Base-by-base conservation (phyloP, 2,888 invertebrate genomes). In the Phaedon cochleariae region DNA sequence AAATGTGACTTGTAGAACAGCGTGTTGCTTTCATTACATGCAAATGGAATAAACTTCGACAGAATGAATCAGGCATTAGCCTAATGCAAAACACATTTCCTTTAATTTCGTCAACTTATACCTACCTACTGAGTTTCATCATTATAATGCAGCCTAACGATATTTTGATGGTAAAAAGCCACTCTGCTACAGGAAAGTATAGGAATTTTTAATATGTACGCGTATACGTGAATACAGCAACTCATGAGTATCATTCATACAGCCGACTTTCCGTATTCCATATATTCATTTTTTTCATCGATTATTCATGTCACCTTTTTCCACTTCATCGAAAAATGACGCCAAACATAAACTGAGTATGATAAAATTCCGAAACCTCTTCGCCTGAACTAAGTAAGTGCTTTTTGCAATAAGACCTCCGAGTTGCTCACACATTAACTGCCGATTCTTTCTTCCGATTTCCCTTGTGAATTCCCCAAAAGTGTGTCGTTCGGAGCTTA, bases 1-100 rank as follows among this genome's bases (percentile, higher is more conserved):
- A 41, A 41, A 41, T 15, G 15, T 15, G 41, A 41, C 41, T 41
- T 2, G n/a, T n/a, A 41, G 4, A 41, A 15, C 41, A 41, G 15
- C 41, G 41, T 41, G 41, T 41, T 15, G 41, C 22, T 15, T 31
- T 20, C 18, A 26, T 31, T 52, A 41, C 4, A 41, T 41, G 41
- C 41, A 87, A 86, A 87, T 86, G 87, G 87, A 87, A 87, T 41
- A 15, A 41, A 41, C 41, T 41, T 41, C 12, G 4, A 41, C 41
- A 1, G 3, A 15, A 41, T 41, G 41, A 41, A 41, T 41, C 41
- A 3, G n/a, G 9, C 57, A 57, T 57, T 45, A 57, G 51, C 63
- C 41, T 59, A 60, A 63, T 64, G 65, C 59, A 63, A 48, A 34
- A 37, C 58, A 53, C 48, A 54, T 65, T 65, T 64, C 46, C 64